phyloP scores from a whole-genome alignment of 1,140 invertebrate genomes.

The Drosophila kanapiae region DNA sequence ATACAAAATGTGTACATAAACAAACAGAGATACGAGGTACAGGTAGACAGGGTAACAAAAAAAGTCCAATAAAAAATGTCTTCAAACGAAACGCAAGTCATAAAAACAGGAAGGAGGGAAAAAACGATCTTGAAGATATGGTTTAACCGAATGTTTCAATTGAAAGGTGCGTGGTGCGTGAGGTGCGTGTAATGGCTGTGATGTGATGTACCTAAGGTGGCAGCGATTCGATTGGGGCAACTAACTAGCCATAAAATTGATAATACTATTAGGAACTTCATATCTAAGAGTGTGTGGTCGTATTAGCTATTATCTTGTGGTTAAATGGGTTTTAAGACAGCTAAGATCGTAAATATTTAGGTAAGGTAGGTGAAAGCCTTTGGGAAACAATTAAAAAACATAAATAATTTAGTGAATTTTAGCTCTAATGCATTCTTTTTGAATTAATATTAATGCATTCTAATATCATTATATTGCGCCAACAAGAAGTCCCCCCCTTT shows the following conservation, averaged over 20 bases:
- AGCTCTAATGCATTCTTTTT: neutral
- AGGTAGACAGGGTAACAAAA: constrained; percentile 30
- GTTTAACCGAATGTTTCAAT: constrained; percentile 39
- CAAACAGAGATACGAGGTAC: constrained; percentile 34
- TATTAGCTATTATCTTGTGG: neutral
- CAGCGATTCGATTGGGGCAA: constrained; percentile 24
- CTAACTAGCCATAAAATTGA: constrained; percentile 24
- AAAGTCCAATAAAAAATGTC: constrained; percentile 57
- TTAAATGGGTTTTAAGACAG: neutral
- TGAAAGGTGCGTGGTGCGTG: constrained; percentile 38
- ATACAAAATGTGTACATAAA: constrained; percentile 44
- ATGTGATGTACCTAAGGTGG: constrained; percentile 37
- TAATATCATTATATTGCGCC: neutral
- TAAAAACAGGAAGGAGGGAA: constrained; percentile 20
- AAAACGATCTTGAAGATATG: constrained; percentile 29
- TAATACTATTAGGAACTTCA: constrained; percentile 4
- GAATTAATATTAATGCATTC: too few species aligned
- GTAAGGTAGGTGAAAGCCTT: neutral
- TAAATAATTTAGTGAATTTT: neutral
- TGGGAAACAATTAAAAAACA: neutral
- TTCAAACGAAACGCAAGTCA: constrained; percentile 66
- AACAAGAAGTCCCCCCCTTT: neutral
- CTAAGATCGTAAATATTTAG: neutral
- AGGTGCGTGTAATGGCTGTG: constrained; percentile 39
- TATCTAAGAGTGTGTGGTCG: neutral